Base-by-base conservation (phyloP, 2,113 vertebrate species). In the Stictonetta naevosa region DNA sequence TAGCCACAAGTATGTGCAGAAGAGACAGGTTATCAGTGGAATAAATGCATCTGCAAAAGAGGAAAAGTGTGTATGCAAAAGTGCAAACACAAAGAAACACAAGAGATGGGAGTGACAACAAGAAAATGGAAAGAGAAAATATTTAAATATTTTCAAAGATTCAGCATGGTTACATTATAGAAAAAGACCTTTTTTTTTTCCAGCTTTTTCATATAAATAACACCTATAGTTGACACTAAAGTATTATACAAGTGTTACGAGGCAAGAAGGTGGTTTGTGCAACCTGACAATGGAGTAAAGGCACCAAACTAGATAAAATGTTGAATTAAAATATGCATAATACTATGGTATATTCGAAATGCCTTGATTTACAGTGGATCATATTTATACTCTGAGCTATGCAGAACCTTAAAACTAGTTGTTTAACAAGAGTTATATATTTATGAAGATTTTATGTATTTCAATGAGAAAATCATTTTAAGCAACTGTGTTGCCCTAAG, bases 381-480 rank as follows among this genome's bases (percentile, higher is more conserved):
- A 68, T 25, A 34, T 46, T 72, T 62, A 50, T 73, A 62, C 10
- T 62, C 53, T 31, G 38, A 56, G 8, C 12, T 44, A 56, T 12
- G 23, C 3, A 52, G 28, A 81, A 77, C 62, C 16, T 71, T 20
- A 77, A 88, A 81, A 66, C 13, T 63, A 18, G 23, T 53, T 36
- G 10, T 80, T 84, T 59, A 77, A 56, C 38, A 50, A 15, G 6
- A 85, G 53, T 60, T n/a, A 59, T 4, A 4, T 36, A 36, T 36
- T 67, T 55, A 55, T 20, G 0, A 6, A 55, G 10, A 28, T 53
- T 50, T 71, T 81, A 67, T 8, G 3, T 29, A 55, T 75, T 81
- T 85, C 46, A 59, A 81, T 76, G 44, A 48, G 40, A 76, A 88
- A 81, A 80, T 59, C 15, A 59, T 75, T 59, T 44, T 72, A 72